Evolutionary conservation across 1,140 invertebrate genomes (phyloP), one percentile per base, ranked within the genome.

Genomic region (Drosophila obscura): DNA sequence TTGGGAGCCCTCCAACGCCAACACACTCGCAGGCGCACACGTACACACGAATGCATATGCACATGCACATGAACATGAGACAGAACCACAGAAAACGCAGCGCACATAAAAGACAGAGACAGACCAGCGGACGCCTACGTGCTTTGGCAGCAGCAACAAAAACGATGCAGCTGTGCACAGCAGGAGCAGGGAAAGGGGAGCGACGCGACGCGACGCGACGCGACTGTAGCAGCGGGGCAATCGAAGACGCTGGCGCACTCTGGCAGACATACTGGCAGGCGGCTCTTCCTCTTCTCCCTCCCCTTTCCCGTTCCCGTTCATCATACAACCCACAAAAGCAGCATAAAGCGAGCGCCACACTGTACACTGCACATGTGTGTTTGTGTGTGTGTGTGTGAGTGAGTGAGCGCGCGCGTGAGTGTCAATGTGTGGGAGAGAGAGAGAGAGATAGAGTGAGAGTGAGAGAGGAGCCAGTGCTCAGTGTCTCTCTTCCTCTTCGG

Each of bases 191-290:
- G 52, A 24, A 15, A 49, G 56, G 31, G n/a, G 8, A 28, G n/a
- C 2, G 35, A 24, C 8, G 2, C 35, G 41, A 28, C 19, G 62
- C 16, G 28, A 44, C 43, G 68, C 22, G 22, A 22, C 22, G 2
- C 35, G 41, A 28, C 19, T 50, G 26, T 9, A 41, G 48, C 45
- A 51, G 69, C 39, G 15, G 8, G 31, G 55, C 9, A 22, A 50
- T 73, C 51, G 52, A 73, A 74, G 72, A 75, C 72, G 68, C 74
- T 84, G 77, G 81, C 81, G 81, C 82, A 81, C 82, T 73, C 69
- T 85, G 81, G 81, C 82, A 85, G 81, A 85, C 81, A 85, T 72
- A 78, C 82, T 85, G 81, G 81, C 81, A 87, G 81, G 73, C 81
- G 62, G 65, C 69, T 74, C 64, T 78, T 77, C 67, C 46, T 72